phyloP scores from a whole-genome alignment of 2,888 invertebrate species.

The Strigamia transsilvanica region DNA sequence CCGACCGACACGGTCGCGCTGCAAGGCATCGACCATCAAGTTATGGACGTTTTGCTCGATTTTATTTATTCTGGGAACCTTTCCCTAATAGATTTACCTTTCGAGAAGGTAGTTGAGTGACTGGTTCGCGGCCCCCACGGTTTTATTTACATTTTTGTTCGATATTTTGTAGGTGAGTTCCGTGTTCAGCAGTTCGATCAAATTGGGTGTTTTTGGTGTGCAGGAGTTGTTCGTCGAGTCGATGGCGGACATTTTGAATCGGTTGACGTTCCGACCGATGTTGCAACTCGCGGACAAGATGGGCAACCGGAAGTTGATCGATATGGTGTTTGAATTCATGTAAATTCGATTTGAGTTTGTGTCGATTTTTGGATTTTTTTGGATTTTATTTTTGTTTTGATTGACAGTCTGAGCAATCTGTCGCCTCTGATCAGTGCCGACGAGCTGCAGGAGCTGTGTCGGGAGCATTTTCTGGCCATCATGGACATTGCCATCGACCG shows the following conservation, averaged over 20 bases:
- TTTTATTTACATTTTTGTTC: background rate
- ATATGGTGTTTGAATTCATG: slow-evolving; percentile 29
- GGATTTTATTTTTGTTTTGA: no score
- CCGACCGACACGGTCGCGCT: slow-evolving; percentile 22
- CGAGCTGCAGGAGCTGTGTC: background rate
- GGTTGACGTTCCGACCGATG: slow-evolving; percentile 11
- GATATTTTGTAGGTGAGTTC: slow-evolving; percentile 21
- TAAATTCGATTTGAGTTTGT: background rate
- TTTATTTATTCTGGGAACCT: slow-evolving; percentile 51
- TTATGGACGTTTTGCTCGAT: slow-evolving; percentile 48
- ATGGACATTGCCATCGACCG: slow-evolving; percentile 28
- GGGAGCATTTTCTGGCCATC: slow-evolving; percentile 12
- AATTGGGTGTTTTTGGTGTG: slow-evolving; percentile 10
- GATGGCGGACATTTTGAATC: slow-evolving; percentile 21
- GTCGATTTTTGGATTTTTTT: background rate
- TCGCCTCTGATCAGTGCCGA: slow-evolving; percentile 11
- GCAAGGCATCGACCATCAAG: slow-evolving; percentile 12
- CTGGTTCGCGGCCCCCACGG: no score
- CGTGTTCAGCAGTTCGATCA: slow-evolving; percentile 17
- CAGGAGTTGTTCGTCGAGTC: slow-evolving; percentile 23
- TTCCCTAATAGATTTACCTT: slow-evolving; percentile 5
- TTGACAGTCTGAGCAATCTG: background rate
- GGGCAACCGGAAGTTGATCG: slow-evolving; percentile 1
- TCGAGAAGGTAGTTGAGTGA: background rate
- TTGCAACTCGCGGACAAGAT: slow-evolving; percentile 32